Base-by-base conservation (phyloP, 2,113 vertebrate genomes). In the Carassius carassius region DNA sequence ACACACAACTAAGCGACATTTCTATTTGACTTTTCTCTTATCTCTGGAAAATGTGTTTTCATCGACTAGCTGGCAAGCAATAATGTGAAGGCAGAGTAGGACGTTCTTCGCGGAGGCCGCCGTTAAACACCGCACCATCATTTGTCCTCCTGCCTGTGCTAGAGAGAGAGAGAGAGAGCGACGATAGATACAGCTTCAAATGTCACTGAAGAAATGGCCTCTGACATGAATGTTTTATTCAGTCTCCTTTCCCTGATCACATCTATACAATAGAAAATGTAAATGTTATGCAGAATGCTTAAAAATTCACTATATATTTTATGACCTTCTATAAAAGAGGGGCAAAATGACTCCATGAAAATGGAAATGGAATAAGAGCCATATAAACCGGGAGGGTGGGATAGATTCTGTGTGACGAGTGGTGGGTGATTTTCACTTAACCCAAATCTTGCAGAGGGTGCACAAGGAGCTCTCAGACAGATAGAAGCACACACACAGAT, bases 1-100 rank as follows among this genome's bases (percentile, higher is more conserved):
- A 79, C 88, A 90, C 89, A 90, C 90, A 87, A 86, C 87, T 51
- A 73, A 87, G 19, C 92, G 89, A 92, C 90, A 92, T 94, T 94
- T 94, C 92, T 91, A 92, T 93, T 93, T 93, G 91, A 93, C 93
- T 93, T 93, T 92, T 94, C 91, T 92, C 91, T 94, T 94, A 94
- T 95, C 92, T 93, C 87, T 65, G 51, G 85, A 81, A 91, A 91
- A 93, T 87, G 89, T 90, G 91, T 92, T 94, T 93, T 90, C 92
- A 93, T 93, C 91, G 79, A 91, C 89, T 92, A 91, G 93, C 93
- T 91, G 83, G 87, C 89, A 91, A 90, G 91, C 91, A 91, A 91
- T 92, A 91, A 94, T 93, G 92, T 92, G 89, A 92, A 93, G 91
- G 90, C 88, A 67, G 88, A 88, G 89, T 91, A 92, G 90, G 90